Base-by-base conservation (phyloP, 1,140 invertebrate species). In the Caenorhabditis tropicalis region DNA sequence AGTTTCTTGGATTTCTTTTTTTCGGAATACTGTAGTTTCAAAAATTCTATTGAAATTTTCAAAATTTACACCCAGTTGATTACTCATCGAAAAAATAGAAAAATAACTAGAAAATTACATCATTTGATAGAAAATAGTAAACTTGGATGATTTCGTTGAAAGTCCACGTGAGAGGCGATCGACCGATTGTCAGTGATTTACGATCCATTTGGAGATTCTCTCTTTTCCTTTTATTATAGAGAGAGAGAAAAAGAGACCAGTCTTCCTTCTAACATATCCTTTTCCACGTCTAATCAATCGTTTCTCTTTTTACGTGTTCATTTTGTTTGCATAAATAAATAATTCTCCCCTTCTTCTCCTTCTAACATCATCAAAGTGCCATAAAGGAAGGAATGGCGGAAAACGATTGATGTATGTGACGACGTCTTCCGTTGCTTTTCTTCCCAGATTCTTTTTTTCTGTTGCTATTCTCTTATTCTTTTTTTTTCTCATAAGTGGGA, bases 321-420 rank as follows among this genome's bases (percentile, higher is more conserved):
- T 74, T 74, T 74, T 74, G 65, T 74, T 74, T 74, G 65, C 19
- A 74, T 74, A 74, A 74, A 74, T 74, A 43, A 74, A 74, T 43
- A n/a, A 43, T 74, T 43, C 12, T 43, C 12, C 12, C 39, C 12
- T 39, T n/a, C 6, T 46, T 24, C 36, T 74, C 36, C n/a, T 27
- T n/a, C 27, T 7, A n/a, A 46, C 12, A 43, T 15, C 65, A 24
- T 74, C 7, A 24, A 74, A 0, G 58, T 65, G 31, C 58, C 58
- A 65, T 36, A 9, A 65, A 65, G 31, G n/a, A 43, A 43, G 39
- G 31, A 65, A 65, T 65, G 58, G 16, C 58, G 65, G 21, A 74
- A 74, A 74, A 39, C 65, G 65, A 74, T 74, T 74, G 65, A 65
- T 65, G 58, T 36, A 65, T 65, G 58, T 21, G 58, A n/a, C 29